A percentile compares a stretch with the other conserved stretches of the same genome.
These are phyloP conservation scores for Oncorhynchus tshawytscha DNA, from an alignment of 2,113 vertebrate species.

Conservation along the genomic window DNA sequence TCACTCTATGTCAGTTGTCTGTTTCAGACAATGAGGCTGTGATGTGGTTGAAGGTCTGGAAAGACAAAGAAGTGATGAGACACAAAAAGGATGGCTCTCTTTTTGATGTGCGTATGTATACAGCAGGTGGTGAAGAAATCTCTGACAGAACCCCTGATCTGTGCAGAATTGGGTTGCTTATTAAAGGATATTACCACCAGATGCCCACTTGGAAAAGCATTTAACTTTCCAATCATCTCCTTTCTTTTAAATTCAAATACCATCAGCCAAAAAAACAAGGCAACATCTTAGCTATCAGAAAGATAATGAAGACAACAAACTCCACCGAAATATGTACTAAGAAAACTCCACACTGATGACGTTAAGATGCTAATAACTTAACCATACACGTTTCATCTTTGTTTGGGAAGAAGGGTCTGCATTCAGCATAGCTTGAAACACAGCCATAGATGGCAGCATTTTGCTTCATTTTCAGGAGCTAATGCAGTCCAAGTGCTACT, in stretches of 20 bases:
- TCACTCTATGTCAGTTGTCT: background rate
- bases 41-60: conserved; percentile 65
- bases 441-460: conserved; percentile 93
- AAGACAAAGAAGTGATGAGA: conserved; percentile 72
- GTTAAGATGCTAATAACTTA: no score
- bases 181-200: conserved; percentile 83
- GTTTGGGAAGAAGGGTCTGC: conserved; percentile 14
- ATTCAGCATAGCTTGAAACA: conserved; percentile 67
- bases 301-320: background rate
- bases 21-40: conserved; percentile 41
- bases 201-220: conserved; percentile 83
- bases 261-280: conserved; percentile 63
- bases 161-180: conserved; percentile 82
- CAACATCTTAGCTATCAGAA: background rate
- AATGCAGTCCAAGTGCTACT: conserved; percentile 40
- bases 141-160: conserved; percentile 80
- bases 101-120: conserved; percentile 70
- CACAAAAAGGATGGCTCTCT: conserved; percentile 74
- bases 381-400: background rate
- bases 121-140: conserved; percentile 80
- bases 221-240: conserved; percentile 68
- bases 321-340: no score
- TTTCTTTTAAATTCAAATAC: conserved; percentile 56
- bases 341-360: no score
- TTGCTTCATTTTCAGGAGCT: conserved; percentile 73